Conservation (phyloP, 2,113 vertebrate genomes). For the Archilochus colubris region DNA sequence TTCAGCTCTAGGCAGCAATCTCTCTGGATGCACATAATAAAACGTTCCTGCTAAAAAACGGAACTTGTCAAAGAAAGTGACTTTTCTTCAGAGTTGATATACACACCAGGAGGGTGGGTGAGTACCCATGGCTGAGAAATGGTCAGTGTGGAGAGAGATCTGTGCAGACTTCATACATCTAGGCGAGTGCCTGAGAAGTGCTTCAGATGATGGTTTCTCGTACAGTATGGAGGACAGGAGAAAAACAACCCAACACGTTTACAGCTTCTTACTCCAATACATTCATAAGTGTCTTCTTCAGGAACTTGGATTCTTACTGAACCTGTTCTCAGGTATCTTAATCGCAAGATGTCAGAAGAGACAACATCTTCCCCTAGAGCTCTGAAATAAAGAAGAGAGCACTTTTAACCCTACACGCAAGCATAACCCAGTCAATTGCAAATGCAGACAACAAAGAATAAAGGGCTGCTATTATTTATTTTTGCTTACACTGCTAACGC, state of each 20-base stretch:
- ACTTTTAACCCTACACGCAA: constrained; percentile 46
- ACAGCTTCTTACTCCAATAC: constrained; percentile 46
- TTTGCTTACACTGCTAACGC: background rate
- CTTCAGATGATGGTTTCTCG: constrained; percentile 29
- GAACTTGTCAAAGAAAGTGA: background rate
- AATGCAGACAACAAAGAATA: constrained; percentile 31
- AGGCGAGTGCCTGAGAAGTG: constrained; percentile 2
- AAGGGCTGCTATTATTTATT: background rate
- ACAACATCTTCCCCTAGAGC: constrained; percentile 64
- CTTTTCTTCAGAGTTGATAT: background rate
- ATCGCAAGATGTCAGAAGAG: constrained; percentile 54
- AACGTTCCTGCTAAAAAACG: background rate
- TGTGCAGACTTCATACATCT: constrained; percentile 29
- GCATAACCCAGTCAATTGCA: background rate
- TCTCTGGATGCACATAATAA: constrained; percentile 43
- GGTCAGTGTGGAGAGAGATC: background rate
- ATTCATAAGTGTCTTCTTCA: constrained; percentile 16
- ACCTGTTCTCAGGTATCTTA: constrained; percentile 58
- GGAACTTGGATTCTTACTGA: constrained; percentile 48
- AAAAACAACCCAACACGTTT: background rate
- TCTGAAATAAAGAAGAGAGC: constrained; percentile 65
- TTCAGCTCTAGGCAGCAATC: constrained; percentile 62
- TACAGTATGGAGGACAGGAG: background rate
- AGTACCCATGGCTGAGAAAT: background rate
- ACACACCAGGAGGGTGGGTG: background rate